Base-by-base conservation (phyloP, 2,888 invertebrate species). In the Chromoteleia sp. region DNA sequence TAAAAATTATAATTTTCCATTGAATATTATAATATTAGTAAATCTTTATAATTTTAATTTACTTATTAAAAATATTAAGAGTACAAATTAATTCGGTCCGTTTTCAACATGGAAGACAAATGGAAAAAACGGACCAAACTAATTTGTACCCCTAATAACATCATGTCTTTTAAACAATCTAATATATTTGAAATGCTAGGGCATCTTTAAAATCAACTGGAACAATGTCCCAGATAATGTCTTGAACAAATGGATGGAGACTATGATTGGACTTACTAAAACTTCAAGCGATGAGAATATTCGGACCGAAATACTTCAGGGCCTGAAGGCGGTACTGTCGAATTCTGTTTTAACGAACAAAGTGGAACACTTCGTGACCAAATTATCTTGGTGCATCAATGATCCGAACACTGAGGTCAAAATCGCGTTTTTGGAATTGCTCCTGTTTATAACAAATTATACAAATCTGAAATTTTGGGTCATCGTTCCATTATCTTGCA, bases 201-300 rank as follows among this genome's bases (percentile, higher is more conserved):
- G 77, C 6, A 30, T 83, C 8, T 84, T 76, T 12, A 65, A 82
- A n/a, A 45, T 85, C n/a, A 61, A 82, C 48, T 87, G 85, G 86
- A 52, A 19, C 14, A 6, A 14, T 10, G 7, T 87, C 19, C 82
- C 87, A 33, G 61, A 45, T 0, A 30, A 63, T 19, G 21, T 83
- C 14, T 41, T 83, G 2, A 50, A 61, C 0, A 30, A 76, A 15
- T 87, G 87, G 87, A 74, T 87, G 3, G 50, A 81, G 1, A 70
- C 81, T n/a, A 19, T 83, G 7, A 54, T 86, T 8, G 25, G 71
- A 29, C 25, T 81, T 7, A 79, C 82, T 1, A 78, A 52, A 59
- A 70, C 5, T 25, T 70, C 70, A 4, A 65, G 1, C 10, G 52
- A 59, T 41, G 45, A 82, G 6, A 59, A 86, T 77, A 82, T 86